A percentile compares a stretch with the other conserved stretches of the same genome.
These are phyloP conservation scores for Oenanthe melanoleuca DNA, from an alignment of 2,113 vertebrate species.

Conservation along the genomic window DNA sequence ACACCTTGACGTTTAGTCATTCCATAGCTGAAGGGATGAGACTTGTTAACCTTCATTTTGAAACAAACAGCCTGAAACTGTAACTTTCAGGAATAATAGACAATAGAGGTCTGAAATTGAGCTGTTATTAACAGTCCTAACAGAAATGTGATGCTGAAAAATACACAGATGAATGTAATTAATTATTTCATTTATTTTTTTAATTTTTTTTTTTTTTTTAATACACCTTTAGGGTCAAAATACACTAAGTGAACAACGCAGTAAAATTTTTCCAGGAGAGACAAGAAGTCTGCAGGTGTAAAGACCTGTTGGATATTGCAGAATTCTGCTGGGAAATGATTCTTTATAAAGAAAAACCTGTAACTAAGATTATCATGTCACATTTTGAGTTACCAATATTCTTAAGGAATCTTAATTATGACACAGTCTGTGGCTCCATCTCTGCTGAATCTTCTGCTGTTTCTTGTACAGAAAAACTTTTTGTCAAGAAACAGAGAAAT, in stretches of 20 bases:
- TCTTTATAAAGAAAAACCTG: background rate
- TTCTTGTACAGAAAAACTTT: background rate
- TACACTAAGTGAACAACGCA: rapidly evolving
- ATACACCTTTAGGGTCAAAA: background rate
- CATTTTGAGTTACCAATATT: background rate
- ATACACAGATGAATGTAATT: background rate
- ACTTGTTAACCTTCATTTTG: background rate
- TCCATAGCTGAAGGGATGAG: background rate
- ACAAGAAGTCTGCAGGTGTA: background rate
- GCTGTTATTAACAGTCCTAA: background rate
- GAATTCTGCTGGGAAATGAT: background rate
- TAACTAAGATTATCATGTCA: background rate
- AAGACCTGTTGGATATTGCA: background rate
- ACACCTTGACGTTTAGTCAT: background rate
- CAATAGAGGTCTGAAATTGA: background rate
- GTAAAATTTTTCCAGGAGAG: background rate
- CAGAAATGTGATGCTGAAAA: background rate
- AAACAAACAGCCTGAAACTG: background rate
- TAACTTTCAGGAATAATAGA: background rate
- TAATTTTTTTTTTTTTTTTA: background rate
- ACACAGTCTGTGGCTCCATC: background rate
- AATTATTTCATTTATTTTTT: background rate
- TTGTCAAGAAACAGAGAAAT: background rate
- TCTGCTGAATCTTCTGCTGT: background rate
- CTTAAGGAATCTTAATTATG: background rate